A percentile compares a stretch with the other conserved stretches of the same genome.
Evolutionary conservation across 2,888 invertebrate species (phyloP).

Genomic region (Epistrophe eligans): DNA sequence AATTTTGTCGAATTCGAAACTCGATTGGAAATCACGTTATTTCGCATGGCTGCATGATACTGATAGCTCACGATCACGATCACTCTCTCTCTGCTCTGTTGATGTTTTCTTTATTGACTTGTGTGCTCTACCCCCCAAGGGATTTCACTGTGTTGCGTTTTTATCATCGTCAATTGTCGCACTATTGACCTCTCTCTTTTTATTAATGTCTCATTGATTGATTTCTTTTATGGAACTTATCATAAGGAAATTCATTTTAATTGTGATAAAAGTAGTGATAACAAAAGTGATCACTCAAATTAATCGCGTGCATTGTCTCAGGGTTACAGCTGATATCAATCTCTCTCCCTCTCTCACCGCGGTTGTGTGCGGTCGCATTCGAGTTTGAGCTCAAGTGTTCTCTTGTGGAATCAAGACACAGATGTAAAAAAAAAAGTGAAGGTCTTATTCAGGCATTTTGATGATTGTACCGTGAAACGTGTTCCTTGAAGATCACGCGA

Average conservation of each 20-base stretch:
- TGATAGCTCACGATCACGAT: conserved; percentile 26
- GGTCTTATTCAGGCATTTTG: conserved; percentile 54
- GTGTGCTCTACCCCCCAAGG: conserved; percentile 22
- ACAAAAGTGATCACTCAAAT: conserved; percentile 33
- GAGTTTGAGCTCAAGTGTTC: conserved; percentile 18
- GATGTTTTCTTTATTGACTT: conserved; percentile 50
- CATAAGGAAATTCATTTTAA: conserved; percentile 40
- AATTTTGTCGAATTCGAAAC: conserved; percentile 61
- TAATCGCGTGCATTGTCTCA: conserved; percentile 31
- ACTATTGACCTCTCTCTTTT: conserved; percentile 45
- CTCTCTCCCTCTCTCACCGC: background rate
- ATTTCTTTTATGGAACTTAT: conserved; percentile 25
- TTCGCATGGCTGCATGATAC: conserved; percentile 34
- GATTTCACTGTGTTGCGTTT: conserved; percentile 43
- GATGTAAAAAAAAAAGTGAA: conserved; percentile 49
- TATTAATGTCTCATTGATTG: conserved; percentile 32
- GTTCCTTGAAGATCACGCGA: conserved; percentile 69
- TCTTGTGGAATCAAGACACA: conserved; percentile 36
- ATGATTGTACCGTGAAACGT: conserved; percentile 53
- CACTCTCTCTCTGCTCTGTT: conserved; percentile 47
- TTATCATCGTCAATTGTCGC: conserved; percentile 35
- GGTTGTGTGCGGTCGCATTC: conserved; percentile 23
- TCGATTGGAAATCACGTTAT: conserved; percentile 67
- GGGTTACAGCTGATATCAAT: conserved; percentile 43
- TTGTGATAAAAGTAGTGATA: conserved; percentile 61